phyloP scores from a whole-genome alignment of 2,888 invertebrate genomes.

The Artemia sinica region DNA sequence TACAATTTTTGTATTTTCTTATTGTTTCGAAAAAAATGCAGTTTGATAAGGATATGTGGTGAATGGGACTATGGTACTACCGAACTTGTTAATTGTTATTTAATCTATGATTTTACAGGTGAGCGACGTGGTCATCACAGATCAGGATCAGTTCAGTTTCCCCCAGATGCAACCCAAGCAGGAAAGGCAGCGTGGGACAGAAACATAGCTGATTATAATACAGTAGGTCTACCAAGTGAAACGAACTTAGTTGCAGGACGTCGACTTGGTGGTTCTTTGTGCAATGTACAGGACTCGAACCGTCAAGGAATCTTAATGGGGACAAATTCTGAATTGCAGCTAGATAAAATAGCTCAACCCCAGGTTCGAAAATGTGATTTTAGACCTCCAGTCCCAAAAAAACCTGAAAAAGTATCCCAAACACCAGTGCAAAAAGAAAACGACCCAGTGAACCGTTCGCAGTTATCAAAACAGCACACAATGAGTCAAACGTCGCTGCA shows the following conservation, averaged over 20 bases:
- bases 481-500: background rate
- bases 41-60: too few relatives aligned
- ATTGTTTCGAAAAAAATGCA: too few relatives aligned
- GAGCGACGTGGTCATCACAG: conserved; percentile 1
- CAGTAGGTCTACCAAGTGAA: conserved; percentile 3
- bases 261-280: conserved; percentile 3
- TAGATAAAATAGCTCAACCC: conserved; percentile 10
- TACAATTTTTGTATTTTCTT: too few relatives aligned
- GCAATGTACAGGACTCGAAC: conserved; percentile 13
- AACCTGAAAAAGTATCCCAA: conserved; percentile 7
- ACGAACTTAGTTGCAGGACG: background rate
- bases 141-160: background rate
- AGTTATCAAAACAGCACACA: background rate
- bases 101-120: background rate
- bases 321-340: conserved; percentile 1
- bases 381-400: conserved; percentile 9
- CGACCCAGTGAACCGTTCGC: conserved; percentile 9
- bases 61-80: too few relatives aligned
- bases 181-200: background rate
- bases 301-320: background rate
- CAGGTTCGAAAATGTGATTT: conserved; percentile 12
- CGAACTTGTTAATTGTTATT: too few relatives aligned
- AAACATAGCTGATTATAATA: background rate
- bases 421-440: background rate
- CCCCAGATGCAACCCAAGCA: background rate